phyloP scores from a whole-genome alignment of 2,888 invertebrate genomes.

The Eledone cirrhosa region DNA sequence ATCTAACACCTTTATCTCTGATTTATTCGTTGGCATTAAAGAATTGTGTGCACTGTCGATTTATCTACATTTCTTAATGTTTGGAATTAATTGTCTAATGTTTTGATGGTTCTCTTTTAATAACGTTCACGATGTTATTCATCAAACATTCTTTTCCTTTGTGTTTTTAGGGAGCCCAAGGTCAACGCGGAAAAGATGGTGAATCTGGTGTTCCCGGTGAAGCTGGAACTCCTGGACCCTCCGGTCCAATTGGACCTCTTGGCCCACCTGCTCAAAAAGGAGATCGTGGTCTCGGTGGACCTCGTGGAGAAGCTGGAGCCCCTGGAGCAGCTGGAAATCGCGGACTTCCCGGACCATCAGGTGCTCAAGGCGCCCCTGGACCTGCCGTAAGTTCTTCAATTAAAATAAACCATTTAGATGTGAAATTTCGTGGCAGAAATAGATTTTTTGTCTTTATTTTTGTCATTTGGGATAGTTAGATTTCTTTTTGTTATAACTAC shows the following conservation, averaged over 20 bases:
- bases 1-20: too few relatives aligned
- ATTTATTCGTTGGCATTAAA: too few relatives aligned
- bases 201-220: constrained; percentile 30
- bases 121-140: neutral
- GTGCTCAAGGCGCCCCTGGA: constrained; percentile 41
- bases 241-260: constrained; percentile 33
- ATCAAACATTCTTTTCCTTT: neutral
- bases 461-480: too few relatives aligned
- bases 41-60: too few relatives aligned
- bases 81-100: too few relatives aligned
- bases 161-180: constrained; percentile 41
- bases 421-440: too few relatives aligned
- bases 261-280: constrained; percentile 34
- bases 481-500: too few relatives aligned
- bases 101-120: too few relatives aligned
- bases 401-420: too few relatives aligned
- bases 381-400: neutral
- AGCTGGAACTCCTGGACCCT: constrained; percentile 34
- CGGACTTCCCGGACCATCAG: constrained; percentile 36
- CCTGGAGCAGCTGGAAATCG: constrained; percentile 70
- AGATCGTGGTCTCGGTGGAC: constrained; percentile 68
- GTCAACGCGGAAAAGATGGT: constrained; percentile 48
- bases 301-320: constrained; percentile 84
- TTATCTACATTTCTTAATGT: too few relatives aligned
- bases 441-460: too few relatives aligned